phyloP scores from a whole-genome alignment of 2,888 invertebrate genomes.

The Cybosia mesomella region DNA sequence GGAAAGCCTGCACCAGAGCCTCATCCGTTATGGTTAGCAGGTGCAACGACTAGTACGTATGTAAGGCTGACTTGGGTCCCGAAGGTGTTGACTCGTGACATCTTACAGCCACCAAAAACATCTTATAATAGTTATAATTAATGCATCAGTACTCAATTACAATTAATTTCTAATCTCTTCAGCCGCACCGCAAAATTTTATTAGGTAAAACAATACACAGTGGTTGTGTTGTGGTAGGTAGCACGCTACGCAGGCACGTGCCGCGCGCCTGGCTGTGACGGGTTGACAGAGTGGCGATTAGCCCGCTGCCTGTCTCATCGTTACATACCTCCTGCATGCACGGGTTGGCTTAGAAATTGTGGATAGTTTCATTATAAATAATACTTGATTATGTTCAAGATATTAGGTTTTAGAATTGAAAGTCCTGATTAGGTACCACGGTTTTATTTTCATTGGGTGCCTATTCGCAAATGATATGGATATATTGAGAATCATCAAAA shows the following conservation, averaged over 20 bases:
- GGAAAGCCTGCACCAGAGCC: no score
- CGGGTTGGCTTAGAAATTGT: slow-evolving; percentile 21
- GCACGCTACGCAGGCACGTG: slow-evolving; percentile 57
- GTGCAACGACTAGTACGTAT: no score
- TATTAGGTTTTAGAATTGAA: background rate
- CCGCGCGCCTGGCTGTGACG: slow-evolving; percentile 69
- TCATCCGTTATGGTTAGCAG: no score
- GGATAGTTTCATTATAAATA: slow-evolving; percentile 15
- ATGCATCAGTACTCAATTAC: slow-evolving; percentile 2
- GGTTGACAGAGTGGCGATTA: slow-evolving; percentile 77
- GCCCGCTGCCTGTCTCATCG: slow-evolving; percentile 66
- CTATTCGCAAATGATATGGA: background rate
- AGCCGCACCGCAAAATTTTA: slow-evolving; percentile 31
- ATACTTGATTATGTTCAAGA: background rate
- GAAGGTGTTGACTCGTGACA: background rate
- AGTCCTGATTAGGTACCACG: background rate
- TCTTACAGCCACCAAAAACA: background rate
- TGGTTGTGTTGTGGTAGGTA: slow-evolving; percentile 52
- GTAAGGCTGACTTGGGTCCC: background rate
- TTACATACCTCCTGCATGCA: slow-evolving; percentile 37
- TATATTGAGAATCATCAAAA: background rate
- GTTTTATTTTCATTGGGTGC: no score
- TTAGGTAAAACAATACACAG: slow-evolving; percentile 30
- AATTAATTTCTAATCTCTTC: slow-evolving; percentile 26
- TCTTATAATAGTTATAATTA: background rate